These are phyloP conservation scores for Aplysina aerophoba DNA, from an alignment of 37 sponge, comb jelly and placozoan genomes.

Conservation along the genomic window DNA sequence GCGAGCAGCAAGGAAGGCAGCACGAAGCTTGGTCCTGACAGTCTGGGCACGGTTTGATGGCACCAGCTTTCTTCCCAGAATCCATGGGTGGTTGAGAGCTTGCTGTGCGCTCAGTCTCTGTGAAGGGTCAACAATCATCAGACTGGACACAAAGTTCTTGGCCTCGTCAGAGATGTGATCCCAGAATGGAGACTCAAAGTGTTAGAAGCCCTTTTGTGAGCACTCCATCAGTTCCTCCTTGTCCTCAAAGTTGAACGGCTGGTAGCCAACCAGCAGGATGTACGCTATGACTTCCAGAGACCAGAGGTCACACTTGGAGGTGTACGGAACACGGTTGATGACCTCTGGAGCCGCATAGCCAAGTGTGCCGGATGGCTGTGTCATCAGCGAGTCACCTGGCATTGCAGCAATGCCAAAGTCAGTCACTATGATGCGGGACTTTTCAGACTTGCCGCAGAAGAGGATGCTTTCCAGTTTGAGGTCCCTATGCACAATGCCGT, in stretches of 20 bases:
- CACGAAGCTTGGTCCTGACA: constrained; percentile 11
- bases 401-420: constrained; percentile 34
- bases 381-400: constrained; percentile 14
- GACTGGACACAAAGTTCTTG: constrained; percentile 35
- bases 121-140: not conserved
- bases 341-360: constrained; percentile 32
- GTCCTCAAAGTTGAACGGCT: constrained; percentile 17
- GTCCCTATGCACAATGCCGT: constrained; percentile 27
- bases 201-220: not conserved
- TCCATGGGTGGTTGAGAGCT: constrained; percentile 24
- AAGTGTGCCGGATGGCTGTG: constrained; percentile 6
- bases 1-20: not conserved
- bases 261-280: constrained; percentile 28
- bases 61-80: constrained; percentile 20
- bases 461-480: constrained; percentile 26
- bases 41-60: not conserved
- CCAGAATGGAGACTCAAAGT: constrained; percentile 28
- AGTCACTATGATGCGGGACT: constrained; percentile 16
- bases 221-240: constrained; percentile 4
- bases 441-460: constrained; percentile 12
- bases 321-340: constrained; percentile 15
- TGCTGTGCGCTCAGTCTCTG: constrained; percentile 4
- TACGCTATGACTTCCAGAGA: constrained; percentile 25
- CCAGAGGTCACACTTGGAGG: constrained; percentile 7
- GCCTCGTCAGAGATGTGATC: constrained; percentile 20